Evolutionary conservation across 2,113 vertebrate genomes (phyloP), one percentile per base, ranked within the genome.

Genomic region (Octodon degus): DNA sequence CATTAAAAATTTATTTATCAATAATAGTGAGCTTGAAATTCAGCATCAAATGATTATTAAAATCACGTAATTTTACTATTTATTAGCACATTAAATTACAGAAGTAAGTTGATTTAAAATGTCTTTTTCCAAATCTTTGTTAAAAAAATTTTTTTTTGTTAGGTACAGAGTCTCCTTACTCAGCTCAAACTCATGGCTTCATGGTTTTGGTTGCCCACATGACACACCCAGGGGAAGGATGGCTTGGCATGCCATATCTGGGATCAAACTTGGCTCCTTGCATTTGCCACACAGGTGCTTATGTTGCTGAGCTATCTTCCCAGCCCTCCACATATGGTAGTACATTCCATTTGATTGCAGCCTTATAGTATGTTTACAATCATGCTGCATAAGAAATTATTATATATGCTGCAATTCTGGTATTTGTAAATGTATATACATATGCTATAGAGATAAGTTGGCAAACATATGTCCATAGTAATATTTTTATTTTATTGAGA

Each of bases 71-170:
- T 70, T 94, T 91, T 65, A 85, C 27, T 74, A 37, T 27, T 86
- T 70, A 70, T 76, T 40, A 89, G 82, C 74, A 68, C 32, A 86
- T 93, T 89, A 91, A 17, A 77, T 93, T 95, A 47, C 89, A 40
- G 67, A 96, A 93, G 86, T 67, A 25, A 95, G 5, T 70, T 92
- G 60, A 93, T 62, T 93, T 90, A 90, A 93, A 92, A 86, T 79
- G n/a, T 12, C 37, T 22, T 13, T 20, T 79, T 47, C 65, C 22
- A 92, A 92, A 84, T 62, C 14, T 19, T 16, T 58, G 16, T 58
- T 4, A 16, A 17, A 58, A 58, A 58, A 58, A 55, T 3, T 58
- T 17, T 58, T 19, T 17, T 58, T 58, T 58, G 5, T 58, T 58
- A 17, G 16, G 16, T 58, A 58, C 55, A 58, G 4, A 2, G 16